These are phyloP conservation scores for Xanthorhoe designata DNA, from an alignment of 2,888 invertebrate genomes.

Conservation along the genomic window DNA sequence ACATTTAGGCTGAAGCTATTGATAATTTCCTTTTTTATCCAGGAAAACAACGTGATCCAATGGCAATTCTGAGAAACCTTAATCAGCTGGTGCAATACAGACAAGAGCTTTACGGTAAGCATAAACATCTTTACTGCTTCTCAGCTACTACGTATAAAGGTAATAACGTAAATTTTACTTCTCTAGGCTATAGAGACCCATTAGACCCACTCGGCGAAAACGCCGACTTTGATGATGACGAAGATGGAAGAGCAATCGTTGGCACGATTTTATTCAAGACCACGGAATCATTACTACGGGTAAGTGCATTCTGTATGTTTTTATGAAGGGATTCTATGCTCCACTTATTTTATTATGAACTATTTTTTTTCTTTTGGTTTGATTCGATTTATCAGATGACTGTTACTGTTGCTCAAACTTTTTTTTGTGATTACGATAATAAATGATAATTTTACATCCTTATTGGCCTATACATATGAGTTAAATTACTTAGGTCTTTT, in stretches of 20 bases:
- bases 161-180: constrained; percentile 28
- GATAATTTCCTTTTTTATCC: constrained; percentile 45
- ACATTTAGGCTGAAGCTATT: not conserved
- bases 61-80: constrained; percentile 74
- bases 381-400: no score
- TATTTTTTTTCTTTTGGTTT: no score
- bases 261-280: constrained; percentile 78
- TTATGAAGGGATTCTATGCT: no score
- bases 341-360: no score
- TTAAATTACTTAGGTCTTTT: no score
- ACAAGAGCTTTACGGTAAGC: constrained; percentile 72
- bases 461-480: no score
- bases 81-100: constrained; percentile 74
- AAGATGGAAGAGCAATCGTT: constrained; percentile 75
- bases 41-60: constrained; percentile 76
- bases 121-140: constrained; percentile 12
- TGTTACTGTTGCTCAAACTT: no score
- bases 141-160: not conserved
- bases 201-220: constrained; percentile 69
- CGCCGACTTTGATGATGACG: constrained; percentile 75
- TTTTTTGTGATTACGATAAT: no score
- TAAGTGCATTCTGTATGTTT: no score
- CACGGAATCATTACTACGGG: constrained; percentile 73
- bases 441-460: no score
- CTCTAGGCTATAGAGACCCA: constrained; percentile 66